phyloP scores from a whole-genome alignment of 2,888 invertebrate species.

The Erynnis tages region DNA sequence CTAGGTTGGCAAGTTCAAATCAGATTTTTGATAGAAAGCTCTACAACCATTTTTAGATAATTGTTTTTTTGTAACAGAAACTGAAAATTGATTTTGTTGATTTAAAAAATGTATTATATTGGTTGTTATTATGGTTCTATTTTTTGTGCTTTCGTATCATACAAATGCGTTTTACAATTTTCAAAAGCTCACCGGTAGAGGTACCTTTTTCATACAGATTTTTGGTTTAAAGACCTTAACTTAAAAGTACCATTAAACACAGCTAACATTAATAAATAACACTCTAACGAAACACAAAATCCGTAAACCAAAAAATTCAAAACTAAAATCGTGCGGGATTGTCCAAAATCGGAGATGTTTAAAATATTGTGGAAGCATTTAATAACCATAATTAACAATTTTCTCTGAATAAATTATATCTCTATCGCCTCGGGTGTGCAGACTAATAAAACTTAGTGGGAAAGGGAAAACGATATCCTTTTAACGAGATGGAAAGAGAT shows the following conservation, averaged over 20 bases:
- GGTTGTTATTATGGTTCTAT: too few relatives aligned
- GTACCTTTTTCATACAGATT: too few relatives aligned
- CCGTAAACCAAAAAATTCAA: constrained; percentile 1
- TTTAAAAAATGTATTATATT: too few relatives aligned
- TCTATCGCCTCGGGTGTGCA: constrained; percentile 63
- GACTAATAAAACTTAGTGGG: constrained; percentile 50
- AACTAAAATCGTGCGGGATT: background rate
- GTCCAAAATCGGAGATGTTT: constrained; percentile 53
- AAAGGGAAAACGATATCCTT: constrained; percentile 21
- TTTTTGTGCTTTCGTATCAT: too few relatives aligned
- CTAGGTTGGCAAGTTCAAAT: background rate
- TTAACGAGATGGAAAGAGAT: constrained; percentile 19
- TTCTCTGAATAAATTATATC: constrained; percentile 68
- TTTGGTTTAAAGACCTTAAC: too few relatives aligned
- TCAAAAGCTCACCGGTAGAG: too few relatives aligned
- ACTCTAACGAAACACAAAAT: background rate
- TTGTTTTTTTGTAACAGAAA: too few relatives aligned
- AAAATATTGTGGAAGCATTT: constrained; percentile 57
- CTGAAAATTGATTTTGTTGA: too few relatives aligned
- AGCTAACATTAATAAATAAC: background rate
- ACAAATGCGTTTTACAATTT: too few relatives aligned
- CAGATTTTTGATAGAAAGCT: background rate
- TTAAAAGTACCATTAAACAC: too few relatives aligned
- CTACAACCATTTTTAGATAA: too few relatives aligned
- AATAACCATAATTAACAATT: constrained; percentile 73